Base-by-base conservation (phyloP, 2,888 invertebrate species). In the Drosophila sordidula region DNA sequence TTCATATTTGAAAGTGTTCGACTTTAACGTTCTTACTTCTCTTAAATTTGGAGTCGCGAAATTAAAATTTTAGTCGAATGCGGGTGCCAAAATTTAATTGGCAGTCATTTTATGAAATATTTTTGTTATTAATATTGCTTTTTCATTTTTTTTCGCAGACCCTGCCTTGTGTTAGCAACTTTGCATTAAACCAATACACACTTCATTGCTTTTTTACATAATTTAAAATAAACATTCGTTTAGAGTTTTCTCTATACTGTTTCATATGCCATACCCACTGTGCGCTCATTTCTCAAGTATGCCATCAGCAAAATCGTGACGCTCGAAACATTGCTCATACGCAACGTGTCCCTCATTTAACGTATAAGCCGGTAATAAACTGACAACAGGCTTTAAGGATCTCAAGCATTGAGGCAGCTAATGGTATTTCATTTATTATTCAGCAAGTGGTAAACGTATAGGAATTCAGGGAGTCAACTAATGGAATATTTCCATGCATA, bases 291-390 rank as follows among this genome's bases (percentile, higher is more conserved):
- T 34, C 51, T 59, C 46, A 46, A 47, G 55, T 18, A 39, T 50
- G 52, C 22, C 56, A 56, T 42, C 38, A 50, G 29, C 18, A 54
- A 18, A 8, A 22, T 6, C 6, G 29, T 11, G 36, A 39, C 9
- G 49, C 49, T 25, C 49, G 25, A 45, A 52, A 47, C 47, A 65
- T 79, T 62, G 58, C 79, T 67, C 86, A 81, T 81, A 73, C 75
- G 78, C 75, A 61, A 32, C 63, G 70, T 62, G 61, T 61, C 12
- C 32, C 14, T 14, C 36, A n/a, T 45, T n/a, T 26, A 9, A 8
- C 14, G 26, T 25, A 25, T 64, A 50, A 58, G 61, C 41, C 18
- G 26, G 16, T 14, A 38, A 66, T 55, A 66, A 70, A 59, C 49
- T 50, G 45, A 45, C 47, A 54, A 42, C 25, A 26, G 32, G 76